phyloP scores from a whole-genome alignment of 2,888 invertebrate genomes.

The Phlogophora meticulosa region DNA sequence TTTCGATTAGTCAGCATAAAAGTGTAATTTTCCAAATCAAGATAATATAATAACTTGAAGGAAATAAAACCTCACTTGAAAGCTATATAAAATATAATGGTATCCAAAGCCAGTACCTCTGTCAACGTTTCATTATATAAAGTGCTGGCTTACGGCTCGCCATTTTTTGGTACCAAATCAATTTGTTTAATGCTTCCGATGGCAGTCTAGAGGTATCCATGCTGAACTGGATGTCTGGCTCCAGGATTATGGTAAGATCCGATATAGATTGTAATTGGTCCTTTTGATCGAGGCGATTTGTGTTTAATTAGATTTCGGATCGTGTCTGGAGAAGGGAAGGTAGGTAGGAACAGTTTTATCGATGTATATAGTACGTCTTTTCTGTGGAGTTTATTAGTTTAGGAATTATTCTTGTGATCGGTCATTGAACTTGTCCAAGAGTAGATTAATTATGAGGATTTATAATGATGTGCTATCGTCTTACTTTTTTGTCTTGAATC shows the following conservation, averaged over 20 bases:
- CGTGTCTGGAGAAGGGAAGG: background rate
- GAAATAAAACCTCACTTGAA: slow-evolving; percentile 15
- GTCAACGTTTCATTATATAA: slow-evolving; percentile 71
- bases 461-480: background rate
- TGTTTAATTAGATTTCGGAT: slow-evolving; percentile 47
- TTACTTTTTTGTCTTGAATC: background rate
- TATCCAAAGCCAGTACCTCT: slow-evolving; percentile 19
- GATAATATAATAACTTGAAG: background rate
- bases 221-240: slow-evolving; percentile 46
- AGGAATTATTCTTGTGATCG: background rate
- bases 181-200: slow-evolving; percentile 76
- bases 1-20: no score
- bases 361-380: background rate
- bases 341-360: background rate
- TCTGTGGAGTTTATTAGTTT: background rate
- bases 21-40: background rate
- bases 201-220: slow-evolving; percentile 59
- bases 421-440: background rate
- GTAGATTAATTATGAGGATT: background rate
- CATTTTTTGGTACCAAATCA: slow-evolving; percentile 74
- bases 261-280: slow-evolving; percentile 50
- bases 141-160: slow-evolving; percentile 71
- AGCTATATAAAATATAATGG: slow-evolving; percentile 38
- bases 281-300: slow-evolving; percentile 38
- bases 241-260: slow-evolving; percentile 43